phyloP scores from a whole-genome alignment of 1,140 invertebrate species.

The Armadillidium nasatum region DNA sequence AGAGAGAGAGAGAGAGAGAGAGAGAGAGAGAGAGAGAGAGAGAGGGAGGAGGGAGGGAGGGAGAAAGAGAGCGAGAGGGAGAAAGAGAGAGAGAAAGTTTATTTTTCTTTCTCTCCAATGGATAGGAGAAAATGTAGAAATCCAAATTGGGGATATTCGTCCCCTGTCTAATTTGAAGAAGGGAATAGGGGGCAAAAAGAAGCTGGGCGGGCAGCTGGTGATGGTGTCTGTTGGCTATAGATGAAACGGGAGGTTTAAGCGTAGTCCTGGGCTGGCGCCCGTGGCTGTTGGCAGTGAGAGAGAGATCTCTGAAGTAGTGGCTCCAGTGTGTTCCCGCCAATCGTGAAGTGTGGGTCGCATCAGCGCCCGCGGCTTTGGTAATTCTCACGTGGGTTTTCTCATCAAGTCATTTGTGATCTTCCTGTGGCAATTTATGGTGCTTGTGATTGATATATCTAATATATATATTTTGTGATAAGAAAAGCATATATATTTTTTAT shows the following conservation, averaged over 20 bases:
- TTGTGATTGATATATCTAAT: not conserved
- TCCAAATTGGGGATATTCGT: not conserved
- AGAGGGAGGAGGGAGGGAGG: too few relatives aligned
- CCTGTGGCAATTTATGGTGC: not conserved
- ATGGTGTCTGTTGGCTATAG: not conserved
- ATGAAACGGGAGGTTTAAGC: not conserved
- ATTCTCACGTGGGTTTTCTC: not conserved
- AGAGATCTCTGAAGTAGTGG: not conserved
- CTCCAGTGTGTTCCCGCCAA: conserved; percentile 5
- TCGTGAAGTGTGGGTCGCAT: not conserved
- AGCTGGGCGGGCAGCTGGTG: conserved; percentile 6
- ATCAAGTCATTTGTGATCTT: not conserved
- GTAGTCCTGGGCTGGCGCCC: conserved; percentile 8
- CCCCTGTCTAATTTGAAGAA: conserved; percentile 9
- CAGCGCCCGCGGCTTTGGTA: not conserved
- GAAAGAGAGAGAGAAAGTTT: not conserved
- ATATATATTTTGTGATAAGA: too few relatives aligned
- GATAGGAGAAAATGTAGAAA: conserved; percentile 4
- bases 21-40: too few relatives aligned
- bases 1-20: too few relatives aligned
- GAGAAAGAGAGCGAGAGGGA: too few relatives aligned
- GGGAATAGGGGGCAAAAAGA: not conserved
- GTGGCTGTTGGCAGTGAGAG: conserved; percentile 10
- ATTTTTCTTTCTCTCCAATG: not conserved
- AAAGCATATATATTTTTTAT: not conserved